phyloP scores from a whole-genome alignment of 2,797 vertebrate genomes.

The Chiloscyllium punctatum region DNA sequence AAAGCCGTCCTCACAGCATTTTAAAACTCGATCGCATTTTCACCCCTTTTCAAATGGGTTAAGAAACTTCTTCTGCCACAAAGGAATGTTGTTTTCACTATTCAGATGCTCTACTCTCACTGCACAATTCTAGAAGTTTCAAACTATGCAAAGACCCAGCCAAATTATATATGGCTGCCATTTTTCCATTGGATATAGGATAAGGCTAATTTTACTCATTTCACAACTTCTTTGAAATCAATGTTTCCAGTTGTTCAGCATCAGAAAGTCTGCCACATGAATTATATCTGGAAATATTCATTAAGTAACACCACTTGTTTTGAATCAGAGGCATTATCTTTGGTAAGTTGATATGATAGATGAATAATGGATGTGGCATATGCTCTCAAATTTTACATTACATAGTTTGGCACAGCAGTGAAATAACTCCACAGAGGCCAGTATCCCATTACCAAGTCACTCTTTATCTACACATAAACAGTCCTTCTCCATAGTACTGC shows the following conservation, averaged over 20 bases:
- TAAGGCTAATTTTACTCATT: not conserved
- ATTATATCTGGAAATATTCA: not conserved
- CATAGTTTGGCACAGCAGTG: not conserved
- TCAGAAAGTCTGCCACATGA: too few relatives aligned
- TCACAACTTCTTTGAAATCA: not conserved
- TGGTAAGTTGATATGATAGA: not conserved
- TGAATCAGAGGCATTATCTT: not conserved
- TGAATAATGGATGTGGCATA: not conserved
- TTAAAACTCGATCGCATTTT: not conserved
- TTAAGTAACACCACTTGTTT: not conserved
- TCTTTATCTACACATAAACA: too few relatives aligned
- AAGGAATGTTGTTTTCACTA: not conserved
- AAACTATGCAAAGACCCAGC: not conserved
- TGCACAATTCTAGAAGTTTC: not conserved
- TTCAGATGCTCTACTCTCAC: not conserved
- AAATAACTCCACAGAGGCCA: too few relatives aligned
- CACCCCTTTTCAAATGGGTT: not conserved
- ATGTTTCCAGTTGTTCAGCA: not conserved
- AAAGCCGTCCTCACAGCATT: not conserved
- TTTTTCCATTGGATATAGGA: not conserved
- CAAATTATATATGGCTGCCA: not conserved
- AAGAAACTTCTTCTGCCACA: not conserved
- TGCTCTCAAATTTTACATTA: not conserved
- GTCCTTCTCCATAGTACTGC: too few relatives aligned
- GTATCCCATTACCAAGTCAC: too few relatives aligned